Percentiles rank a stretch among this genome's conserved stretches.
Conservation (phyloP, 2,888 invertebrate species). For the Dryobotodes eremita region DNA sequence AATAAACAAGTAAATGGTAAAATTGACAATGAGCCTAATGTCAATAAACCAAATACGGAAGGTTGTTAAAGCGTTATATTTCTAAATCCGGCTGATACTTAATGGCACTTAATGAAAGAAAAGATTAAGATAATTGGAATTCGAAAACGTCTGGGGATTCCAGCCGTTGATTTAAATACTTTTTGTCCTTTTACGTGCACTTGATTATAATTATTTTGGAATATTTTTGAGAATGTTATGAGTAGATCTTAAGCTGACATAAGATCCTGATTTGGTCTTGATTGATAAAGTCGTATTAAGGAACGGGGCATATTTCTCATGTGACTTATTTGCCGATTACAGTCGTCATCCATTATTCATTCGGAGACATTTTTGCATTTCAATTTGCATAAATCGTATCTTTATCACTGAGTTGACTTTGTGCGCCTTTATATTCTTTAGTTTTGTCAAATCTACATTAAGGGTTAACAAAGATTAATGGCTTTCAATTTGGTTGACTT, state of each 20-base stretch:
- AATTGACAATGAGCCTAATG: conserved; percentile 29
- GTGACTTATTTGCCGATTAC: conserved; percentile 49
- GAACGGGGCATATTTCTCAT: conserved; percentile 44
- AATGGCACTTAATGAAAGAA: conserved; percentile 41
- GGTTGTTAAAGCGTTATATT: conserved; percentile 34
- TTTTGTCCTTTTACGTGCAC: conserved; percentile 36
- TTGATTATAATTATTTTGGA: conserved; percentile 39
- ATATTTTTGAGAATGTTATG: conserved; percentile 25
- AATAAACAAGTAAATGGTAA: conserved; percentile 37
- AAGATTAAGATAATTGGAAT: conserved; percentile 53
- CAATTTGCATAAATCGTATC: conserved; percentile 76
- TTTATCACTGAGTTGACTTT: conserved; percentile 77
- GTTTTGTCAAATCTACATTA: conserved; percentile 69
- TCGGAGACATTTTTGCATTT: conserved; percentile 63
- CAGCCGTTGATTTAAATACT: conserved; percentile 18
- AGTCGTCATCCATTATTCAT: conserved; percentile 44
- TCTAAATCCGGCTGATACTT: conserved; percentile 43
- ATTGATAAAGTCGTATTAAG: conserved; percentile 45
- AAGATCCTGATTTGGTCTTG: conserved; percentile 43
- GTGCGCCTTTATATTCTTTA: conserved; percentile 67
- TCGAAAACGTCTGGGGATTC: conserved; percentile 20
- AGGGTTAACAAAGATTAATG: conserved; percentile 64
- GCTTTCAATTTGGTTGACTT: conserved; percentile 44
- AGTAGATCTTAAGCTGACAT: conserved; percentile 52
- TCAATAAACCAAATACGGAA: conserved; percentile 45